Conservation (phyloP, 2,797 vertebrate species). For the Anguilla pacifica region DNA sequence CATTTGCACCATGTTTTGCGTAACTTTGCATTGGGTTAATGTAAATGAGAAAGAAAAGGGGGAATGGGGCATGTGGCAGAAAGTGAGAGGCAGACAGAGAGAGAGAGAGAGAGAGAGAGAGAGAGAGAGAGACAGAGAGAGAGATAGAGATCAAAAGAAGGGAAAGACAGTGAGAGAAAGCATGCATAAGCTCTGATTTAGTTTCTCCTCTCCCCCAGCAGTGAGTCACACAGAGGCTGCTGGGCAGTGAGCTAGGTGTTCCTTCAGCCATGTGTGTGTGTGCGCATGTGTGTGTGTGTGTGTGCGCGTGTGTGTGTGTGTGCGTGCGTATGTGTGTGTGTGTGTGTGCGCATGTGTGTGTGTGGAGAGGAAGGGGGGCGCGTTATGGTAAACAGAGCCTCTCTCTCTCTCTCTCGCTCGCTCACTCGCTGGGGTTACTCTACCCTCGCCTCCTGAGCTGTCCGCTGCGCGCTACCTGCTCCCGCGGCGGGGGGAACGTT, state of each 20-base stretch:
- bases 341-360: background rate
- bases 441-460: background rate
- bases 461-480: background rate
- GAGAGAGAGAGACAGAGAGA: background rate
- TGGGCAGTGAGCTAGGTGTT: conserved; percentile 12
- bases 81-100: background rate
- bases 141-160: background rate
- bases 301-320: background rate
- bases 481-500: background rate
- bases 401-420: background rate
- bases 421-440: conserved; percentile 15
- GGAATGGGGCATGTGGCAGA: background rate
- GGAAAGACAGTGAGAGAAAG: background rate
- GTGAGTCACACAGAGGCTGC: conserved; percentile 12
- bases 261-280: background rate
- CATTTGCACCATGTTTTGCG: background rate
- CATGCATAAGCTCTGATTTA: background rate
- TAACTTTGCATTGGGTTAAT: background rate
- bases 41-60: background rate
- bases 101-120: background rate
- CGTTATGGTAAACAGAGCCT: conserved; percentile 19
- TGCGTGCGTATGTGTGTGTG: background rate
- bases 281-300: background rate
- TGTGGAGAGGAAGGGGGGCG: conserved; percentile 2
- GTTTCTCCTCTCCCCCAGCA: background rate